These are phyloP conservation scores for Sicus ferrugineus DNA, from an alignment of 2,888 invertebrate species.

Conservation along the genomic window DNA sequence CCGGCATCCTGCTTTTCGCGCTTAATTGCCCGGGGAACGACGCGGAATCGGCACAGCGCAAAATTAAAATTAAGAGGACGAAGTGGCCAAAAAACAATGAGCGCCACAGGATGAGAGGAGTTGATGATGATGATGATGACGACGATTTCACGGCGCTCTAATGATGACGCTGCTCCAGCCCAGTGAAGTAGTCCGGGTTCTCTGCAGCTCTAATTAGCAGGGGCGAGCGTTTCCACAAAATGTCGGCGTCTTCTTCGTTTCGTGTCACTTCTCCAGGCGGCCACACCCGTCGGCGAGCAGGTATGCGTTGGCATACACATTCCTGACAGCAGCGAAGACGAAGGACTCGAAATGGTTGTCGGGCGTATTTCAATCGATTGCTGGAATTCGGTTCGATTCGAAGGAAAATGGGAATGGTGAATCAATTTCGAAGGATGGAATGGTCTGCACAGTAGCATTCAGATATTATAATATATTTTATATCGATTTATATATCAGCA, in stretches of 20 bases:
- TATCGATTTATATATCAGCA: no score
- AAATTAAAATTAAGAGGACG: constrained; percentile 18
- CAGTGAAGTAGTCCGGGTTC: constrained; percentile 26
- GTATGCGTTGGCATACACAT: not conserved
- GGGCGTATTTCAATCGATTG: no score
- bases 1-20: constrained; percentile 20
- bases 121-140: not conserved
- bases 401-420: no score
- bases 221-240: constrained; percentile 5
- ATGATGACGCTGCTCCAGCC: not conserved
- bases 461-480: no score
- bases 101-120: not conserved
- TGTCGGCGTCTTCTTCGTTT: no score
- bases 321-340: not conserved
- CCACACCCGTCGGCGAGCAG: constrained; percentile 12
- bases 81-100: constrained; percentile 26
- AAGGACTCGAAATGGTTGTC: not conserved
- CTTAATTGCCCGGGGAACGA: constrained; percentile 48
- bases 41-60: constrained; percentile 45
- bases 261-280: not conserved
- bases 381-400: no score
- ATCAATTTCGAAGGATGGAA: no score
- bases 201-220: not conserved
- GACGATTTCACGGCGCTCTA: not conserved
- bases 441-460: no score